Evolutionary conservation across 30 jellyfish, hydroid and myxozoan genomes (phyloP), one percentile per base, ranked within the genome.

Genomic region (Clytia hemisphaerica): DNA sequence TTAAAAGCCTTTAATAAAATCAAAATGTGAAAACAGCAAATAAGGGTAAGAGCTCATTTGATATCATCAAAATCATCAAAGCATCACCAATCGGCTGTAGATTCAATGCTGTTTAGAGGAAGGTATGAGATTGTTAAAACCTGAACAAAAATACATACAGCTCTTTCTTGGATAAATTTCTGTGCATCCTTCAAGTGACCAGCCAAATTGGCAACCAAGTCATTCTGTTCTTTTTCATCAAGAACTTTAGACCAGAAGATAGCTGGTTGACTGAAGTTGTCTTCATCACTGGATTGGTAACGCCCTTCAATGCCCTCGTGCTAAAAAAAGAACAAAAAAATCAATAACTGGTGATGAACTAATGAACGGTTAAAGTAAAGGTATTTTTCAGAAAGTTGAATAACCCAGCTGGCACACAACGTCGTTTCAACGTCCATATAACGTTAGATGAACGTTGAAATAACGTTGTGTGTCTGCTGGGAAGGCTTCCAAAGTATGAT

Each of bases 161-260:
- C 91, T 49, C 95, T 53, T 45, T 60, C 58, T 53, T 72, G 90
- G 42, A 85, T 71, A 77, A 77, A 77, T 32, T 77, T 85, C 84
- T 77, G 82, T 21, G 95, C 95, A 68, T 76, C 77, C 58, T 70
- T 58, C 89, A 85, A 0, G 51, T 85, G 95, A 0, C 87, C 87
- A 12, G 95, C 95, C 64, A 85, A 61, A 72, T 85, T 85, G 49
- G 69, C 31, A 50, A 65, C 82, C n/a, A 85, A 76, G 45, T 69
- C 55, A 28, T 58, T 71, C 6, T 81, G 71, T 37, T 76, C 95
- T 44, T 51, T 54, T 21, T 85, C 95, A 72, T 72, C 83, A 61
- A 85, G 47, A 19, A 85, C 91, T 25, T 85, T 72, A 16, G 18
- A 5, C 45, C 57, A 66, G 72, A 66, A 66, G 0, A 25, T 37